Base-by-base conservation (phyloP, 2,888 invertebrate species). In the Tuta absoluta region DNA sequence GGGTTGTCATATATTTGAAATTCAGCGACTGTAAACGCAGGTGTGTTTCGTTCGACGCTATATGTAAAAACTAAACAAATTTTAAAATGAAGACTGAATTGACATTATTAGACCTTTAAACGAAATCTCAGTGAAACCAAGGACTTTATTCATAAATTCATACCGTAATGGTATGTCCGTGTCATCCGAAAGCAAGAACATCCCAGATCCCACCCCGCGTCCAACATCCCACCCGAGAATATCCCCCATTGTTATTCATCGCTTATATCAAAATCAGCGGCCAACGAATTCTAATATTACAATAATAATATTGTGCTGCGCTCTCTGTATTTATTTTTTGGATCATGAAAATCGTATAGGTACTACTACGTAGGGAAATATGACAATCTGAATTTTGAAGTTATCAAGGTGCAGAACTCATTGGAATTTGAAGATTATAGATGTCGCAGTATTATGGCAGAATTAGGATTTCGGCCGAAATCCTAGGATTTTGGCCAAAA, bases 81-180 rank as follows among this genome's bases (percentile, higher is more conserved):
- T n/a, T n/a, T n/a, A n/a, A n/a, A n/a, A n/a, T n/a, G n/a, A n/a
- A n/a, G n/a, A n/a, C n/a, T n/a, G n/a, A n/a, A n/a, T n/a, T n/a
- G n/a, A n/a, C n/a, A n/a, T n/a, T n/a, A n/a, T 37, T 37, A 12
- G 14, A 41, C 41, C 14, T 14, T 41, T 3, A 41, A 11, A 45
- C 17, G 17, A n/a, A 45, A 45, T 17, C 45, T 45, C 5, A 45
- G 45, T 45, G 7, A 10, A 21, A 51, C 21, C 21, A 21, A 53
- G 7, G 10, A 56, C 14, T 28, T 33, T 17, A 86, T 89, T 84
- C 89, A 91, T 90, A 86, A 80, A 91, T 91, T 89, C 91, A 90
- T 88, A 82, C 73, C 67, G 81, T 89, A 88, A 90, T 91, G 88
- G 88, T 68, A 62, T 74, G 78, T 70, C 71, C 83, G 73, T 89